A percentile compares a stretch with the other conserved stretches of the same genome.
phyloP scores from a whole-genome alignment of 2,797 vertebrate genomes.

The Acipenser oxyrinchus region DNA sequence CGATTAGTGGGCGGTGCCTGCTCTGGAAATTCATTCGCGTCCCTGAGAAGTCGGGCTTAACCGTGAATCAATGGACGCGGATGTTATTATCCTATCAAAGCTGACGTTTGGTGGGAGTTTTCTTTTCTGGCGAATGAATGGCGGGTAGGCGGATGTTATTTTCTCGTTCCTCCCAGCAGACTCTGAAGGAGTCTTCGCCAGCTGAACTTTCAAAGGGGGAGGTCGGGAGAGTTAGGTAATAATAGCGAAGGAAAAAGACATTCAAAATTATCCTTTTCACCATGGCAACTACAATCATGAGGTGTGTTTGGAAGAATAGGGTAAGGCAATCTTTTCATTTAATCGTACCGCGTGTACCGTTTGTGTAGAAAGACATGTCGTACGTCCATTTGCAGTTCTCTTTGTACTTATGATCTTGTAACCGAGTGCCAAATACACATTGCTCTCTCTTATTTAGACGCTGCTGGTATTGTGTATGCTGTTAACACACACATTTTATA shows the following conservation, averaged over 20 bases:
- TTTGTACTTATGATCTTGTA: constrained; percentile 17
- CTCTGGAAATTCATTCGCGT: too few species aligned
- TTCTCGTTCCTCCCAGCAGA: constrained; percentile 23
- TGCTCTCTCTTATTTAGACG: constrained; percentile 9
- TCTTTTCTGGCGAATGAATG: constrained; percentile 20
- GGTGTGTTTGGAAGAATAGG: constrained; percentile 48
- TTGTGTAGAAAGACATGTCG: neutral
- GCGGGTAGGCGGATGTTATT: neutral
- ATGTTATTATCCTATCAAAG: too few species aligned
- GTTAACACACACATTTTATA: too few species aligned
- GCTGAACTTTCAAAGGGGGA: constrained; percentile 17
- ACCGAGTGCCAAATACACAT: constrained; percentile 28
- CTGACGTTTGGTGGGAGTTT: constrained; percentile 16
- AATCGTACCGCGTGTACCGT: neutral
- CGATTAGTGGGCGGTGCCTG: too few species aligned
- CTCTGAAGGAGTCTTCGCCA: neutral
- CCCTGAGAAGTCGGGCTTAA: too few species aligned
- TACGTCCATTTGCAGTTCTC: too few species aligned
- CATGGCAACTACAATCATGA: constrained; percentile 54
- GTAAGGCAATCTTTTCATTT: constrained; percentile 32
- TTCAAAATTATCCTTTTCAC: constrained; percentile 13
- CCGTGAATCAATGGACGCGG: too few species aligned
- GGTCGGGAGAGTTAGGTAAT: constrained; percentile 3
- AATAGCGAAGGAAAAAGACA: neutral
- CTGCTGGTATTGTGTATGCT: neutral